A percentile compares a stretch with the other conserved stretches of the same genome.
Evolutionary conservation across 2,888 invertebrate species (phyloP).

Genomic region (Drosophila acutilabella): DNA sequence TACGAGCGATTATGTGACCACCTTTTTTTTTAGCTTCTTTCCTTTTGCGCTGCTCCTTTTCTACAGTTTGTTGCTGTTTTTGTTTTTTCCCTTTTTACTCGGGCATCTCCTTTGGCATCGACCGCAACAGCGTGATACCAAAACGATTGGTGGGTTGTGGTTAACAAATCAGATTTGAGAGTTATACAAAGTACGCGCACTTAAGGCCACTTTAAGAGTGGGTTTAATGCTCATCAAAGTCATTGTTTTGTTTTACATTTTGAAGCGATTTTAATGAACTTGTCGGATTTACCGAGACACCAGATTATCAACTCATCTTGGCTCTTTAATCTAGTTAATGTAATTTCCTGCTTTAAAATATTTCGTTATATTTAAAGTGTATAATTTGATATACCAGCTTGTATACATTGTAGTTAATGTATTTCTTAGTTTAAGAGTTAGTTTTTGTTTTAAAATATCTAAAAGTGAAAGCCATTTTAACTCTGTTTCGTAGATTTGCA

Average conservation of each 20-base stretch:
- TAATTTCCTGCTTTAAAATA: not conserved
- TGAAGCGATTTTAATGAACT: conserved; percentile 1
- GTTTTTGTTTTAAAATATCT: not conserved
- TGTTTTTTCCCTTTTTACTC: not conserved
- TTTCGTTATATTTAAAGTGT: not conserved
- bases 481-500: conserved; percentile 5
- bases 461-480: not conserved
- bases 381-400: not conserved
- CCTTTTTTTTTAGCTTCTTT: conserved; percentile 5
- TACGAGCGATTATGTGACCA: conserved; percentile 69
- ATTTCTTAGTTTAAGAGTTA: not conserved
- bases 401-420: not conserved
- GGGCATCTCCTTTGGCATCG: not conserved
- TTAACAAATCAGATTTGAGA: conserved; percentile 54
- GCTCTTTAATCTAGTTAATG: not conserved
- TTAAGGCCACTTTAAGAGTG: conserved; percentile 10
- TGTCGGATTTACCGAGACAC: not conserved
- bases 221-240: conserved; percentile 11
- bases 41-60: not conserved
- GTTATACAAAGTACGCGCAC: conserved; percentile 18
- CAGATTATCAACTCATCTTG: not conserved
- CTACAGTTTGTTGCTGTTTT: not conserved
- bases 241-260: conserved; percentile 6
- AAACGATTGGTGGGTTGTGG: conserved; percentile 47
- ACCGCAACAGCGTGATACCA: conserved; percentile 26